Base-by-base conservation (phyloP, 2,113 vertebrate species). In the Hydrochoerus hydrochaeris region DNA sequence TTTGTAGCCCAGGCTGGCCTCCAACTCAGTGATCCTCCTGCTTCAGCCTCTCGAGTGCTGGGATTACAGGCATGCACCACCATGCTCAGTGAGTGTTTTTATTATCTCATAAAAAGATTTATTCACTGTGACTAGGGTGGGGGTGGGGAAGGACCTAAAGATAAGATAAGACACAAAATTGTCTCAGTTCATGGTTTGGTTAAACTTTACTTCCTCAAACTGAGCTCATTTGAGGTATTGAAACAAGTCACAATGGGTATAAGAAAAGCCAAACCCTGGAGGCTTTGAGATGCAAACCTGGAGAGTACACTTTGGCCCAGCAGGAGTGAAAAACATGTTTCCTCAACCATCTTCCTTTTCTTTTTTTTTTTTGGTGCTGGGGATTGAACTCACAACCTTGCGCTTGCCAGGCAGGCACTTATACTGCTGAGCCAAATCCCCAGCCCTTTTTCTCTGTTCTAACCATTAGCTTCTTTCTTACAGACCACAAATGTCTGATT, bases 271-370 rank as follows among this genome's bases (percentile, higher is more conserved):
- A 73, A 52, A 28, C 57, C 41, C 41, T 32, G 16, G 69, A 93
- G 58, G 81, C 52, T 95, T 80, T 87, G 84, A 84, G 95, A 90
- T 52, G 86, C 62, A 65, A 85, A 92, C 63, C 58, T 81, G 38
- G 57, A 82, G 83, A 28, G 28, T 10, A 9, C 12, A 20, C 20
- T 24, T 78, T 4, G 8, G 24, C 63, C 1, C n/a, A 38, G 54
- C 30, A 84, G 63, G 67, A 58, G 20, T 46, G 49, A 32, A 62
- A 28, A 67, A 67, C 44, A 11, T 67, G n/a, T 85, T 88, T 71
- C 54, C 63, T 89, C 52, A 65, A 44, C 7, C 49, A 57, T 11
- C 24, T 92, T 84, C 92, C 41, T 35, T 94, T 83, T n/a, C n/a
- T n/a, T n/a, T n/a, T n/a, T n/a, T n/a, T n/a, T n/a, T n/a, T n/a